Percentiles rank a stretch among this genome's conserved stretches.
phyloP scores from a whole-genome alignment of 2,888 invertebrate genomes.

The Chrysolina americana region DNA sequence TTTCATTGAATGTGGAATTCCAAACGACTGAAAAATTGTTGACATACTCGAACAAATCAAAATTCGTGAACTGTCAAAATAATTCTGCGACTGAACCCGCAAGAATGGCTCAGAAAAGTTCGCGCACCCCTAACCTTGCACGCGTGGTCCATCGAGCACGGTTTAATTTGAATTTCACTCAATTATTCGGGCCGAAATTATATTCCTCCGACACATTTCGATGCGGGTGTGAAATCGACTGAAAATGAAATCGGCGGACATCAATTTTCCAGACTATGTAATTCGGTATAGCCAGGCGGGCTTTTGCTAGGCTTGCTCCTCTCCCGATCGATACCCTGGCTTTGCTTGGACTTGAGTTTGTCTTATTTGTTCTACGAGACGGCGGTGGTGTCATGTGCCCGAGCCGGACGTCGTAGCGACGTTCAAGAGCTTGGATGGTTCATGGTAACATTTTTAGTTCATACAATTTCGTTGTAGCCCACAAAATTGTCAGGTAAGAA shows the following conservation, averaged over 20 bases:
- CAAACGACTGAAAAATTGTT: too few species aligned
- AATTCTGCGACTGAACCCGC: slow-evolving; percentile 1
- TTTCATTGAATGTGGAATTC: too few species aligned
- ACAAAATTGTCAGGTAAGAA: too few species aligned
- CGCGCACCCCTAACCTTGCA: slow-evolving; percentile 45
- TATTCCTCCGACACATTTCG: slow-evolving; percentile 65
- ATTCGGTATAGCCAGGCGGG: slow-evolving; percentile 31
- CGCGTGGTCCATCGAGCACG: slow-evolving; percentile 56
- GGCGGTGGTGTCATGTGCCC: not conserved
- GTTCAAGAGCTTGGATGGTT: too few species aligned
- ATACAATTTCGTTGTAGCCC: too few species aligned
- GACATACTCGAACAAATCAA: too few species aligned
- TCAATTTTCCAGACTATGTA: slow-evolving; percentile 68
- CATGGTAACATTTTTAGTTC: too few species aligned
- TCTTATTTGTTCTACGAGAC: slow-evolving; percentile 30
- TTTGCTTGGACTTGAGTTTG: slow-evolving; percentile 37
- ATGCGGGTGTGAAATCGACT: slow-evolving; percentile 67
- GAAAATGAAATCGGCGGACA: slow-evolving; percentile 68
- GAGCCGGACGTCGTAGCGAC: not conserved
- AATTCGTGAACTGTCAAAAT: too few species aligned
- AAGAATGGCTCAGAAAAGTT: slow-evolving; percentile 25
- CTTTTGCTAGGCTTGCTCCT: slow-evolving; percentile 45
- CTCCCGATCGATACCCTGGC: slow-evolving; percentile 37
- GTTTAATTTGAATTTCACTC: slow-evolving; percentile 65
- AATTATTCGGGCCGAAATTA: slow-evolving; percentile 66